Conservation (phyloP, 2,888 invertebrate species). For the Machimus rusticus region DNA sequence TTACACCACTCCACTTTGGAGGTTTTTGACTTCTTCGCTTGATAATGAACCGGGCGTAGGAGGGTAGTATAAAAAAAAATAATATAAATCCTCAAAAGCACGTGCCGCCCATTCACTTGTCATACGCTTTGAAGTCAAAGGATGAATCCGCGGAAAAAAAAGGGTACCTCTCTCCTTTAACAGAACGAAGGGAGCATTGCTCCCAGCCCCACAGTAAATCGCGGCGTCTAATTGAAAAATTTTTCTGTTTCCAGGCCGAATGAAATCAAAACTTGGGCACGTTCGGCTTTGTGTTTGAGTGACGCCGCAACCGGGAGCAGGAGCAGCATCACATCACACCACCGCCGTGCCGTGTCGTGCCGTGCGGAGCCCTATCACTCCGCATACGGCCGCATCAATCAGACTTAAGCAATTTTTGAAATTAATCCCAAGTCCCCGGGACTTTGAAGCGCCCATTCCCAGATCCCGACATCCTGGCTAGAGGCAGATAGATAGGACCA, state of each 20-base stretch:
- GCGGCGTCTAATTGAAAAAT: conserved; percentile 29
- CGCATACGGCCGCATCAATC: conserved; percentile 15
- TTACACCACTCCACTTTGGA: not conserved
- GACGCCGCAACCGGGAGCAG: conserved; percentile 1
- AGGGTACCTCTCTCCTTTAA: not conserved
- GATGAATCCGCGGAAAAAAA: not conserved
- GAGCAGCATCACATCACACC: not conserved
- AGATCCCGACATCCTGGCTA: not conserved
- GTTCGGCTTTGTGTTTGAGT: conserved; percentile 13
- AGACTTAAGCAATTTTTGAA: conserved; percentile 32
- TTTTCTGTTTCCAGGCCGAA: not conserved
- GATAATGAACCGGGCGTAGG: not conserved
- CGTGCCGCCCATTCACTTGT: conserved; percentile 28
- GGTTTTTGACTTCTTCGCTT: not conserved
- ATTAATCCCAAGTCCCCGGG: conserved; percentile 20
- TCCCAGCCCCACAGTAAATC: not conserved
- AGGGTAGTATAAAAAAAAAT: not conserved
- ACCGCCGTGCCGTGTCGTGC: not conserved
- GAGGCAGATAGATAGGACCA: not conserved
- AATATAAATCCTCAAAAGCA: not conserved
- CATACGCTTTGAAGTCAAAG: conserved; percentile 30
- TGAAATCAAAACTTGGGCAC: conserved; percentile 38
- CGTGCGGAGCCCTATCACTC: not conserved
- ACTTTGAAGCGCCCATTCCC: not conserved
- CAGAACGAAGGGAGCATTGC: not conserved